Evolutionary conservation across 2,797 vertebrate species (phyloP).

Genomic region (Sternarchorhynchus goeldii): DNA sequence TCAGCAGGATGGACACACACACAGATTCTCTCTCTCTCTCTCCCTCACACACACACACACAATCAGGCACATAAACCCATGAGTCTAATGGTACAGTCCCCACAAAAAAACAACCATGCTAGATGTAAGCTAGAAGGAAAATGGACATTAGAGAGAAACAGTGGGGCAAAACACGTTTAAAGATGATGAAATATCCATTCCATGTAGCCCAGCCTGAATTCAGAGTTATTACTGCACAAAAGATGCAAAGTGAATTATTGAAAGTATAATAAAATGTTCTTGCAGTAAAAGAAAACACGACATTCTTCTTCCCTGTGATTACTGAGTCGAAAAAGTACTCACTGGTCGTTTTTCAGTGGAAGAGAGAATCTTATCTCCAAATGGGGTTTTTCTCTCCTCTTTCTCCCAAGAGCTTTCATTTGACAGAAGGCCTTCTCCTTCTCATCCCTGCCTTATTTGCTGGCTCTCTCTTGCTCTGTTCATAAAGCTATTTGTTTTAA

Average conservation of each 20-base stretch:
- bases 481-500: slow-evolving; percentile 68
- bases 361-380: slow-evolving; percentile 73
- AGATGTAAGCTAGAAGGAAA: slow-evolving; percentile 21
- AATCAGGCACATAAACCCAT: slow-evolving; percentile 16
- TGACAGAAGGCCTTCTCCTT: slow-evolving; percentile 46
- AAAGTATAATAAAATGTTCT: slow-evolving; percentile 68
- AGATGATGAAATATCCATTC: slow-evolving; percentile 58
- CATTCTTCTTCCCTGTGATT: slow-evolving; percentile 61
- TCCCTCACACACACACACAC: not conserved
- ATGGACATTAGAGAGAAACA: slow-evolving; percentile 10
- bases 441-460: slow-evolving; percentile 31
- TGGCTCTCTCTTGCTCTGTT: slow-evolving; percentile 58
- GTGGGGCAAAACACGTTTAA: slow-evolving; percentile 48
- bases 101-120: slow-evolving; percentile 29
- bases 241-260: slow-evolving; percentile 67
- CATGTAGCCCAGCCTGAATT: slow-evolving; percentile 45
- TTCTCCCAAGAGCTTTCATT: slow-evolving; percentile 64
- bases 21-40: slow-evolving; percentile 8
- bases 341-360: slow-evolving; percentile 49
- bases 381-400: slow-evolving; percentile 58
- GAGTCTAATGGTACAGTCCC: slow-evolving; percentile 34
- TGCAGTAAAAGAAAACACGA: slow-evolving; percentile 68
- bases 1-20: slow-evolving; percentile 27
- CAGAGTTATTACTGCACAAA: slow-evolving; percentile 47
- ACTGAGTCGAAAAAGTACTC: slow-evolving; percentile 61